Conservation (phyloP, 2,113 vertebrate species). For the Microcebus jonahi region DNA sequence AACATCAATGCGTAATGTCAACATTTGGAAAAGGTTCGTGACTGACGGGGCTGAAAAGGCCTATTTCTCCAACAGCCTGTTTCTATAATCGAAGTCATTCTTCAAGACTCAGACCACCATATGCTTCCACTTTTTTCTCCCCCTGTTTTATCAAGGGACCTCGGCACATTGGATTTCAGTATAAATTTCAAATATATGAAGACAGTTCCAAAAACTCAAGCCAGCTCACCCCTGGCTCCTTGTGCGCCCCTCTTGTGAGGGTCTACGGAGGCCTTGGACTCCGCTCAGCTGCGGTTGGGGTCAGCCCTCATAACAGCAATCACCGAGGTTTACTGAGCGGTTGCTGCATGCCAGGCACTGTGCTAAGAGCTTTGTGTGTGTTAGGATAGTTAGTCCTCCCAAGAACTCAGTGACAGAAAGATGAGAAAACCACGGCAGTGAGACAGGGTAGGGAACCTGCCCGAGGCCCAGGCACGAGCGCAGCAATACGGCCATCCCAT, state of each 20-base stretch:
- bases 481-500: too few relatives aligned
- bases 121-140: constrained; percentile 23
- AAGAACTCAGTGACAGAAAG: background rate
- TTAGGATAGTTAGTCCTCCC: background rate
- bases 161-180: constrained; percentile 17
- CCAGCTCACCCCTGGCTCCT: background rate
- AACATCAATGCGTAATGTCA: background rate
- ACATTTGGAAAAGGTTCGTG: constrained; percentile 62
- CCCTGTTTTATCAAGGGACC: background rate
- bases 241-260: background rate
- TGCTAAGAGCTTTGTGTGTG: background rate
- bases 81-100: constrained; percentile 51
- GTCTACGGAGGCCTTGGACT: background rate
- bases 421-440: background rate
- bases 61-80: constrained; percentile 55
- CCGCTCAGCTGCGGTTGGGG: background rate
- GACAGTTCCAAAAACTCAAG: constrained; percentile 49
- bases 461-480: accelerated
- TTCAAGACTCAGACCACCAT: constrained; percentile 3
- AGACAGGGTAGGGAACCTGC: background rate
- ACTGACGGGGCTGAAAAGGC: constrained; percentile 54
- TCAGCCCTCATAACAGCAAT: background rate
- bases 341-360: background rate
- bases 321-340: background rate
- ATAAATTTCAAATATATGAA: constrained; percentile 58